Evolutionary conservation across 2,797 vertebrate species (phyloP), one percentile per base, ranked within the genome.

Genomic region (Pelodytes ibericus): DNA sequence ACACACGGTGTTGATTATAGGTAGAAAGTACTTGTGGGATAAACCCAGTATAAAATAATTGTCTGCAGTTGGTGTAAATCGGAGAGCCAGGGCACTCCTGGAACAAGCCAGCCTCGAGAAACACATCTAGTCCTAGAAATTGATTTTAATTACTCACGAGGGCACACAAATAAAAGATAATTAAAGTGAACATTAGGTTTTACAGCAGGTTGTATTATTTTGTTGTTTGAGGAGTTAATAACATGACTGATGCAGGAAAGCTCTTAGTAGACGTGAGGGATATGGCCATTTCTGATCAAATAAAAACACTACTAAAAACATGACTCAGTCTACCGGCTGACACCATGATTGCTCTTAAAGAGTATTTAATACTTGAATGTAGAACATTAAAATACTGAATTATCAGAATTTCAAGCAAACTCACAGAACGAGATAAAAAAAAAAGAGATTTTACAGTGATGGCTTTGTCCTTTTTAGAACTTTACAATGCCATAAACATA

Each of bases 91-190:
- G 53, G 33, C 70, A 68, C 62, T 27, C 39, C 39, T 41, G 56
- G 67, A 77, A 58, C 62, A 24, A 75, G 71, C 30, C n/a, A 66
- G 60, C 49, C 70, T 41, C 70, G 3, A 57, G 75, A 72, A 67
- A 72, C 29, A 62, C 66, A 72, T 49, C 33, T 77, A 72, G 81
- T 83, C 56, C 76, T 80, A 74, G 73, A 86, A 87, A 86, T 81
- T 84, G 77, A 86, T 83, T 83, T 74, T 81, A 80, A 85, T 85
- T 81, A 81, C 73, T 83, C 76, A 68, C 63, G 75, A 80, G 63
- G 26, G 51, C n/a, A 77, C 71, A 75, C 62, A 44, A 62, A 83
- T 81, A 84, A 77, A 79, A 82, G 80, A 81, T 81, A 82, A 88
- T 84, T 85, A 83, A 74, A 77, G 72, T 25, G 69, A 70, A 26